A percentile compares a stretch with the other conserved stretches of the same genome.
phyloP scores from a whole-genome alignment of 2,888 invertebrate species.

The Apodemia mormo region DNA sequence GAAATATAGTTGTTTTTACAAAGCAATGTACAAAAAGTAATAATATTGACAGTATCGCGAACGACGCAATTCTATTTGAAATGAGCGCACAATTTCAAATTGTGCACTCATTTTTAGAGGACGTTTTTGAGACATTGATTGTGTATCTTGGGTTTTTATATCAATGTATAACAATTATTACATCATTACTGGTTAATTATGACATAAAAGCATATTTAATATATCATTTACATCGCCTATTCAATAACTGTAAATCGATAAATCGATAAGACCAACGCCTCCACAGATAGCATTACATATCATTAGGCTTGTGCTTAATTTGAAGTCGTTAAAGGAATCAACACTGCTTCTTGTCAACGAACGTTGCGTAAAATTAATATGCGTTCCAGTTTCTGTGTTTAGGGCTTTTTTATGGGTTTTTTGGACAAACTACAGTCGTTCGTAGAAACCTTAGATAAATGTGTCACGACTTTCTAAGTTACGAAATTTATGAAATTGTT shows the following conservation, averaged over 20 bases:
- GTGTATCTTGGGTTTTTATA: no score
- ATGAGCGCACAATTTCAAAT: no score
- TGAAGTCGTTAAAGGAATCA: constrained; percentile 3
- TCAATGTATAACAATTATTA: no score
- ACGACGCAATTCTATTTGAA: no score
- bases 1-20: no score
- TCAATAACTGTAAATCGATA: constrained; percentile 5
- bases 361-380: constrained; percentile 31
- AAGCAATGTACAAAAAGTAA: no score
- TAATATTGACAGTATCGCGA: no score
- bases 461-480: constrained; percentile 12
- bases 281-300: background rate
- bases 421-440: constrained; percentile 25
- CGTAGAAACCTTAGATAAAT: background rate
- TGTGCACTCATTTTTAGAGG: no score
- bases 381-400: constrained; percentile 32
- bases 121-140: no score
- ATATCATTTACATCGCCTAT: background rate
- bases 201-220: no score
- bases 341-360: constrained; percentile 32
- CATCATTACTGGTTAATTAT: no score
- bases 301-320: background rate
- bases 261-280: background rate
- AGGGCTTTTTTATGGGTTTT: constrained; percentile 35
- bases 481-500: constrained; percentile 1